Evolutionary conservation across 2,797 vertebrate genomes (phyloP).

Genomic region (Potorous gilbertii): DNA sequence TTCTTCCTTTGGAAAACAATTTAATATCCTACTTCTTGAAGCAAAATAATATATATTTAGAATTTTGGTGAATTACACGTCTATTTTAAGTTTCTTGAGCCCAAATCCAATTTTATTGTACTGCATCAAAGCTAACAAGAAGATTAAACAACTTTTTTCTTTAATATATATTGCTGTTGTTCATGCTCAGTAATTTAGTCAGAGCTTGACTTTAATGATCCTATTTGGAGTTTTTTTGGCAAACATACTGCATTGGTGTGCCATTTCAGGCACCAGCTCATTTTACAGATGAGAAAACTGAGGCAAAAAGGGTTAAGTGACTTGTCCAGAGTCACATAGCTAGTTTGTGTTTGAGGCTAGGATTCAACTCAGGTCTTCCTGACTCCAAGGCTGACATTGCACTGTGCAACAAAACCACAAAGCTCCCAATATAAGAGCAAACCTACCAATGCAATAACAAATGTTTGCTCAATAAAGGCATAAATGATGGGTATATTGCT

Average conservation of each 20-base stretch:
- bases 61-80: background rate
- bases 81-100: background rate
- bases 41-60: background rate
- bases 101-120: background rate
- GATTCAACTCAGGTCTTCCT: background rate
- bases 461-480: background rate
- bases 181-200: background rate
- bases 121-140: background rate
- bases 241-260: background rate
- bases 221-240: background rate
- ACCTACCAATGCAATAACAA: background rate
- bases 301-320: background rate
- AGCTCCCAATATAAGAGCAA: background rate
- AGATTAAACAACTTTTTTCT: background rate
- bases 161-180: background rate
- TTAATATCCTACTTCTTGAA: background rate
- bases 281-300: background rate
- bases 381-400: background rate
- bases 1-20: background rate
- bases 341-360: background rate
- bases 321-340: background rate
- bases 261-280: background rate
- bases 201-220: background rate
- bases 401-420: background rate
- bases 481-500: background rate